Base-by-base conservation (phyloP, 2,888 invertebrate species). In the Euzetes globulus region DNA sequence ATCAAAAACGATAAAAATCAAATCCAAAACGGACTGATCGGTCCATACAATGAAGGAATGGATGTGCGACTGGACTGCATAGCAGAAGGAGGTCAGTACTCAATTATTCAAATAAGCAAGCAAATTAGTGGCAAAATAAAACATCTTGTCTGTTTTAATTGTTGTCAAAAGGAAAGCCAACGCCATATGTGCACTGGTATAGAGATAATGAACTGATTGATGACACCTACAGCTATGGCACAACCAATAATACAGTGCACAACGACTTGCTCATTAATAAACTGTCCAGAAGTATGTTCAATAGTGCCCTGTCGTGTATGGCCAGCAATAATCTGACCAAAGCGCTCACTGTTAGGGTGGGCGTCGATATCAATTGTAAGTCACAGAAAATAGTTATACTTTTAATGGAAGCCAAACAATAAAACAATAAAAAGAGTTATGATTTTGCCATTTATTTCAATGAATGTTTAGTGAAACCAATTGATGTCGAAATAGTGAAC, bases 201-300 rank as follows among this genome's bases (percentile, higher is more conserved):
- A 68, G 70, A 33, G 55, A 74, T 47, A 70, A 68, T 60, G 74
- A 68, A 9, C 50, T 74, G 52, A 74, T 74, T 52, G 74, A 74
- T 58, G 74, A 70, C n/a, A 70, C 45, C 15, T 74, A 74, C 52
- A 27, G 27, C 11, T 2, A 3, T 1, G 63, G 63, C 63, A 33
- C 33, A 9, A 6, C 33, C 27, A 63, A 33, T 37, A 63, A 63
- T 63, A 63, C 29, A 25, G 70, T 74, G 9, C 41, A 33, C 47
- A 74, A 74, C 55, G 74, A 74, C 6, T 22, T 74, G 22, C 47
- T 41, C 45, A 71, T 74, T 13, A 70, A 70, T 60, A 74, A 70
- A 45, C 41, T 74, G 50, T 47, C 74, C 45, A 33, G 70, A 27
- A 6, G 17, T 25, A 52, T 50, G 33, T 47, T 74, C 70, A 68